Evolutionary conservation across 2,888 invertebrate species (phyloP), one percentile per base, ranked within the genome.

Genomic region (Keiferia lycopersicella): DNA sequence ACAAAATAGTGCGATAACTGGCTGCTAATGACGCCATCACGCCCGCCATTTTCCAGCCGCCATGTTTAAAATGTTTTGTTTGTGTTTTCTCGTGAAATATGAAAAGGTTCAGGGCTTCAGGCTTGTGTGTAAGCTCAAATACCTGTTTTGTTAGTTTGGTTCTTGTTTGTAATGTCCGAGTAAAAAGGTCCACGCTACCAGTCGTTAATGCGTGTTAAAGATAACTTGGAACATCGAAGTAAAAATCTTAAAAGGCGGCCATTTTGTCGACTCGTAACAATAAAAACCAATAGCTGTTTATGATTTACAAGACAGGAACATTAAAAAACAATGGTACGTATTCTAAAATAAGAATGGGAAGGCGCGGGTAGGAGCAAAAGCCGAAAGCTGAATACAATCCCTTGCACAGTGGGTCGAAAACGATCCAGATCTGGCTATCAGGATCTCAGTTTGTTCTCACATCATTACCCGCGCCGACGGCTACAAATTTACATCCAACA

Each of bases 391-490:
- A 85, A 86, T 84, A 82, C 86, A 83, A 82, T 81, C 83, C 81
- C 78, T 78, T 77, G 81, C 81, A 83, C 83, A 84, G 84, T 82
- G 85, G 82, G 83, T 85, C 83, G 83, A 82, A 80, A 83, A 82
- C 86, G 87, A 88, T 88, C 87, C 88, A 81, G 87, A 88, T 88
- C 88, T 80, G 86, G 86, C 88, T 88, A 88, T 88, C 88, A 83
- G 86, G 87, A 91, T 91, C 91, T 89, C 88, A 89, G 90, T 90
- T 88, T 90, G 91, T 91, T 91, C 91, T 91, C 91, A 91, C 91
- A 91, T 91, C 91, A 91, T 91, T 91, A 91, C 91, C 91, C 91
- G 87, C 90, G 91, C 91, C 91, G 91, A 91, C 91, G 90, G 90
- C 90, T 90, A 91, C 91, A 91, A 91, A 91, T 91, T 91, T 91